Base-by-base conservation (phyloP, 1,140 invertebrate genomes). In the Ostrea edulis region DNA sequence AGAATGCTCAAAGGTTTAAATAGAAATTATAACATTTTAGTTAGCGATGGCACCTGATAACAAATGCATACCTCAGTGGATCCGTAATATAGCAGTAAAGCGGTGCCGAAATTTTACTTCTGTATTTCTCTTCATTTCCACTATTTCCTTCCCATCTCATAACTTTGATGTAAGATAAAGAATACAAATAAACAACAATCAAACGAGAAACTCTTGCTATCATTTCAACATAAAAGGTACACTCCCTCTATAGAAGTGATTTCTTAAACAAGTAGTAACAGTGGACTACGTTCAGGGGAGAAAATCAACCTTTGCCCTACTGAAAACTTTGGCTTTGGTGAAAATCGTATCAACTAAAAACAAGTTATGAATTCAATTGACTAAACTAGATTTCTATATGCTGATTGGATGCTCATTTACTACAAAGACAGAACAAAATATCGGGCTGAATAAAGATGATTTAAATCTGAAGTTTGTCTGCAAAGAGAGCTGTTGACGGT, bases 141-240 rank as follows among this genome's bases (percentile, higher is more conserved):
- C 68, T 29, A 29, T 77, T 77, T 44, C 25, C 22, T 77, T 62
- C 20, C 68, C 29, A 29, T 77, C 25, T 62, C 55, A 20, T 20
- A 77, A 11, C 68, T 77, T 77, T 77, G 68, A 77, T 77, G 68
- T 77, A 77, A 77, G 68, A 77, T 77, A 77, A 77, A 77, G 68
- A 77, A 35, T 77, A 35, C 22, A 77, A 35, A 35, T 25, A 12
- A 44, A 44, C 35, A 44, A 44, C 35, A 44, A 44, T 44, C 35
- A 44, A 77, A 77, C 29, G 25, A 14, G 11, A 77, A 77, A 25
- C 68, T 11, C 35, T 22, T 77, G 25, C 68, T 77, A 77, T 77
- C 68, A 35, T 77, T 77, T 77, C 22, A 77, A 29, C 68, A 77
- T 77, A 77, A 77, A 77, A 77, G 25, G 29, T 14, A 77, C 25